Evolutionary conservation across 2,888 invertebrate species (phyloP).

Genomic region (Cybosia mesomella): DNA sequence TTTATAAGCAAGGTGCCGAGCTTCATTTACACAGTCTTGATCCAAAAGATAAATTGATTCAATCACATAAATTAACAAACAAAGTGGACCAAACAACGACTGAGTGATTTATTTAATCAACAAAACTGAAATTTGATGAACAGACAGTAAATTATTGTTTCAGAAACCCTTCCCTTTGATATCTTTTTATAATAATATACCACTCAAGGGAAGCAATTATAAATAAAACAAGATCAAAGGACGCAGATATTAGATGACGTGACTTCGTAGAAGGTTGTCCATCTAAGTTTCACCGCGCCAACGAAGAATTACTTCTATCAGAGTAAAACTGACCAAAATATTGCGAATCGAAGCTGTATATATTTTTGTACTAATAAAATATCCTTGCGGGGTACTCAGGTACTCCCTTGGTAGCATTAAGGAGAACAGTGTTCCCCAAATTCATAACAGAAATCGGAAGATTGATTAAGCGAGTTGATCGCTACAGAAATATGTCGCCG

Average conservation of each 20-base stretch:
- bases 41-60: conserved; percentile 20
- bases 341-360: too few relatives aligned
- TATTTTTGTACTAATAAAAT: too few relatives aligned
- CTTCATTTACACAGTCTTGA: conserved; percentile 2
- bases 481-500: too few relatives aligned
- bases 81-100: conserved; percentile 31
- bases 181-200: conserved; percentile 26
- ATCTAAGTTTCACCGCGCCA: neutral
- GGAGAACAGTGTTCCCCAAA: too few relatives aligned
- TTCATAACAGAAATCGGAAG: too few relatives aligned
- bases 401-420: too few relatives aligned
- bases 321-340: too few relatives aligned
- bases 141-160: conserved; percentile 41
- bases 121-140: conserved; percentile 43
- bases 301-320: neutral
- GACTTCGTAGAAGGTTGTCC: conserved; percentile 1
- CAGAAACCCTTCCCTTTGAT: conserved; percentile 26
- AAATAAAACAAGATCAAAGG: conserved; percentile 11
- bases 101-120: conserved; percentile 32
- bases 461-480: too few relatives aligned
- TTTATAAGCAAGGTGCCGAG: conserved; percentile 14
- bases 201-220: conserved; percentile 19
- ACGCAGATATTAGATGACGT: neutral
- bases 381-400: too few relatives aligned
- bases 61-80: conserved; percentile 35